Evolutionary conservation across 53 echinoderm and acorn worm genomes (phyloP).

Genomic region (Mesocentrotus franciscanus): DNA sequence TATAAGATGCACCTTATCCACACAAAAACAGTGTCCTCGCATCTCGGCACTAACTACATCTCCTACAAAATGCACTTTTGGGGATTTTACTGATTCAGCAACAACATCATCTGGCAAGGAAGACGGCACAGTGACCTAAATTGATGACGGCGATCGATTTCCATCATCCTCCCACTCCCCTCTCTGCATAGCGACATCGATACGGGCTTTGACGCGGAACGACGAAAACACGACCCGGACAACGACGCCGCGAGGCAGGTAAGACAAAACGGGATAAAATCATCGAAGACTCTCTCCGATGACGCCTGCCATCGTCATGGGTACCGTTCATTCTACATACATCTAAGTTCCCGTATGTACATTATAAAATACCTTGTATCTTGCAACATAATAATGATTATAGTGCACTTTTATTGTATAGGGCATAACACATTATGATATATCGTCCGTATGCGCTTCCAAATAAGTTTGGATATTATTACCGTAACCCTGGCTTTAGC

Average conservation of each 20-base stretch:
- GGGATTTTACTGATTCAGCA: neutral
- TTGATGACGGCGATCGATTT: slow-evolving; percentile 11
- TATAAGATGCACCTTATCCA: neutral
- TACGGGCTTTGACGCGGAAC: slow-evolving; percentile 31
- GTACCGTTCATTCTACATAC: neutral
- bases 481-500: no score
- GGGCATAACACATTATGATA: no score
- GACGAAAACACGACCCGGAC: slow-evolving; percentile 40
- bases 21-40: neutral
- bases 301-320: neutral
- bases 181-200: neutral
- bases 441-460: no score
- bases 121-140: slow-evolving; percentile 11
- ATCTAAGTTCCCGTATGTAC: no score
- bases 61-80: neutral
- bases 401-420: no score
- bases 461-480: no score
- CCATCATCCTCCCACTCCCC: neutral
- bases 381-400: no score
- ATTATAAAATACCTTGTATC: no score
- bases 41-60: neutral
- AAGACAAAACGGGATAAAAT: neutral
- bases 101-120: neutral
- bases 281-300: neutral
- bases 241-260: slow-evolving; percentile 1